Evolutionary conservation across 2,113 vertebrate species (phyloP), one percentile per base, ranked within the genome.

Genomic region (Atrichornis clamosus): DNA sequence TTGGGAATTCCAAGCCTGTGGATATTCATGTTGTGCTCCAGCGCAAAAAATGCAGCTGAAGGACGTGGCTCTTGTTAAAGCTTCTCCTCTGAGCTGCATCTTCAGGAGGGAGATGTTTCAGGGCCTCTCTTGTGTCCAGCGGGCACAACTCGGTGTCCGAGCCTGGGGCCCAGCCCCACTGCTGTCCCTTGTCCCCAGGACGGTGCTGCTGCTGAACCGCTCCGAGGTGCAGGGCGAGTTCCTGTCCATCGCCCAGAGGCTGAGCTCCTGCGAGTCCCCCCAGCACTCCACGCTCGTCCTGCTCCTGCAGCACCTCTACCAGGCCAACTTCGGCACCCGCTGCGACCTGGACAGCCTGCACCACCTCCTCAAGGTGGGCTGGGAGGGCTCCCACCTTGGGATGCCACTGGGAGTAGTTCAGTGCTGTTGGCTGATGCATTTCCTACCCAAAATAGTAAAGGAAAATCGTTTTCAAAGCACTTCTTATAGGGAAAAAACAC

Each of bases 161-260:
- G 33, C 37, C 47, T 37, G 35, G 15, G 32, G 15, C 37, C 46
- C 1, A 0, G 30, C 9, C 58, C 93, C 7, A 76, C 37, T 2
- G 0, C 0, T 1, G 2, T 42, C 58, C 37, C 46, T 91, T 80
- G 52, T 88, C 86, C 89, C 76, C 90, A 99, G 99, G 92, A 99
- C 99, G 2, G 99, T 99, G 92, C 97, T 99, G 77, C 93, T 99
- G 97, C 97, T 99, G 98, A 99, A 99, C 96, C 98, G 98, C 0
- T 91, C 97, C 0, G 99, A 99, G 93, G 98, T 99, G 37, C 98
- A 99, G 22, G 91, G 96, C 0, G 98, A 99, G 91, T 99, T 99
- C 86, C 97, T 99, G 7, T 97, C 98, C 2, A 98, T 99, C 59
- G 98, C 99, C 0, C 95, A 99, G 93, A 98, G 98, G 97, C 98